Percentiles rank a stretch among this genome's conserved stretches.
These are phyloP conservation scores for Panorpa germanica DNA, from an alignment of 2,888 invertebrate genomes.

Conservation along the genomic window DNA sequence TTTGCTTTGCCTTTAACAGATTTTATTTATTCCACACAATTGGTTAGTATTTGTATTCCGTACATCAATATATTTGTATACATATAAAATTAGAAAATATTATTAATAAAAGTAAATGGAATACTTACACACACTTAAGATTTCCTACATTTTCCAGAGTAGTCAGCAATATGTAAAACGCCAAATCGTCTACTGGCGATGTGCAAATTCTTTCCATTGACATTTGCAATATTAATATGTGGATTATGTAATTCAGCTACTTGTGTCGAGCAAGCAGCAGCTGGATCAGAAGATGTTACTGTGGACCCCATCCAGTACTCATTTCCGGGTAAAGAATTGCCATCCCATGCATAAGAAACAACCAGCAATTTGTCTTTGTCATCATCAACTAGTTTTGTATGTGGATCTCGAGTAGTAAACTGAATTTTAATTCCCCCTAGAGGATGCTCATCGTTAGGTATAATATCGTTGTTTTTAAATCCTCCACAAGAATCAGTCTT, in stretches of 20 bases:
- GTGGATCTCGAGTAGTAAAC: slow-evolving; percentile 34
- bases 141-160: neutral
- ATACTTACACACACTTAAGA: too few species aligned
- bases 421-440: slow-evolving; percentile 28
- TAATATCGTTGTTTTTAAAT: slow-evolving; percentile 24
- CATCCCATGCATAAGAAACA: slow-evolving; percentile 53
- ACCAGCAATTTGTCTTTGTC: slow-evolving; percentile 33
- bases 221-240: neutral
- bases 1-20: too few species aligned
- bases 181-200: slow-evolving; percentile 3
- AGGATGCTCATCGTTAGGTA: slow-evolving; percentile 17
- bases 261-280: slow-evolving; percentile 5
- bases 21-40: too few species aligned
- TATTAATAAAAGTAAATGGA: too few species aligned
- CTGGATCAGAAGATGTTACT: slow-evolving; percentile 2
- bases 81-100: too few species aligned
- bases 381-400: slow-evolving; percentile 24
- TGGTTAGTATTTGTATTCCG: too few species aligned
- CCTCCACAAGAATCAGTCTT: slow-evolving; percentile 25
- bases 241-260: slow-evolving; percentile 4
- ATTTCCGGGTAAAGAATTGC: slow-evolving; percentile 53
- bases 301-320: slow-evolving; percentile 54
- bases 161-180: neutral
- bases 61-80: too few species aligned
- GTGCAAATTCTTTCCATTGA: neutral